These are phyloP conservation scores for Smutsia gigantea DNA, from an alignment of 2,797 vertebrate species.

Conservation along the genomic window DNA sequence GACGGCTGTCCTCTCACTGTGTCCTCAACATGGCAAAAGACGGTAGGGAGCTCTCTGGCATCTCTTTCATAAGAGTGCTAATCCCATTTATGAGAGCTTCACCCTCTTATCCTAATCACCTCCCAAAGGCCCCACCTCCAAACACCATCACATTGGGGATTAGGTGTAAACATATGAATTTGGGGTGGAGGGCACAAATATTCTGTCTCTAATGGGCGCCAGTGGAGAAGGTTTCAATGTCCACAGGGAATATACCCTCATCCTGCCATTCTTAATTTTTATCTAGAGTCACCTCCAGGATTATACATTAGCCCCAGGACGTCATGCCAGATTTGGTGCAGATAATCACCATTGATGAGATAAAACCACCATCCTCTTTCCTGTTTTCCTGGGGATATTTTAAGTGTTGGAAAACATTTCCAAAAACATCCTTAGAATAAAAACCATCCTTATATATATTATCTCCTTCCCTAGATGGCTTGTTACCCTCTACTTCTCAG, in stretches of 20 bases:
- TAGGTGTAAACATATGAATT: not conserved
- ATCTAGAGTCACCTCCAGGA: not conserved
- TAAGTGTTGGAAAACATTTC: not conserved
- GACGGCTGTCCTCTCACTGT: not conserved
- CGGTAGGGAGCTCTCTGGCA: not conserved
- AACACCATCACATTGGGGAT: not conserved
- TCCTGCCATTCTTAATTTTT: not conserved
- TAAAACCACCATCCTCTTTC: not conserved
- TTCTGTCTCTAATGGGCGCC: not conserved
- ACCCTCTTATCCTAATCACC: not conserved
- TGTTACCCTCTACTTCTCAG: not conserved
- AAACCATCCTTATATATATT: not conserved
- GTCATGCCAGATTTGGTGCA: not conserved
- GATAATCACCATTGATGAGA: not conserved
- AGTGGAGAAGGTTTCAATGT: not conserved
- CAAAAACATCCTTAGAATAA: not conserved
- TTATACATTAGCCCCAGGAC: no score
- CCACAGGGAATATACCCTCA: not conserved
- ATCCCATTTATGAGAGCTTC: not conserved
- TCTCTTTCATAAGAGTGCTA: not conserved
- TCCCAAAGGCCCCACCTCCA: not conserved
- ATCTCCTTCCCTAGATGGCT: not conserved
- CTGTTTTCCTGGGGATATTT: not conserved
- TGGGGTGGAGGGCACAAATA: not conserved
- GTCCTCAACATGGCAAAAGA: not conserved